Evolutionary conservation across 2,888 invertebrate species (phyloP).

Genomic region (Dasypogon diadema): DNA sequence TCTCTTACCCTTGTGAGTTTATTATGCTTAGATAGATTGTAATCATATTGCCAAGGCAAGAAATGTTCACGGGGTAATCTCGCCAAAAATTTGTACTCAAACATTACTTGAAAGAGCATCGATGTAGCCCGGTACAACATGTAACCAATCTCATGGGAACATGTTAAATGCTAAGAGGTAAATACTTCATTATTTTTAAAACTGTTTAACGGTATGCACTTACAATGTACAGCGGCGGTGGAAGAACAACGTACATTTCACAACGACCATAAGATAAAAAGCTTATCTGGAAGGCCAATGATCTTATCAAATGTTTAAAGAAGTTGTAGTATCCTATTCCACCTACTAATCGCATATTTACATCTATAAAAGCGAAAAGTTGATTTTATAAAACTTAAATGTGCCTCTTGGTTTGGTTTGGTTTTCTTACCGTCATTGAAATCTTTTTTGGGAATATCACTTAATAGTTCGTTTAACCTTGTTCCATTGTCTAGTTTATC

Average conservation of each 20-base stretch:
- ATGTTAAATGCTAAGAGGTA: conserved; percentile 70
- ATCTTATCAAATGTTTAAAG: conserved; percentile 74
- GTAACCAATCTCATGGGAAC: conserved; percentile 71
- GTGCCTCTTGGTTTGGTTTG: not conserved
- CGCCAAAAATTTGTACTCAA: conserved; percentile 74
- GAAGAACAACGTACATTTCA: conserved; percentile 74
- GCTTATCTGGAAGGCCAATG: conserved; percentile 73
- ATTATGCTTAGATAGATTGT: conserved; percentile 59
- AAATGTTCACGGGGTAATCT: conserved; percentile 75
- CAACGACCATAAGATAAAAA: conserved; percentile 73
- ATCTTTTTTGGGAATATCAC: conserved; percentile 68
- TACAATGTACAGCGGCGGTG: conserved; percentile 75
- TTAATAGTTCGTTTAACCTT: conserved; percentile 71
- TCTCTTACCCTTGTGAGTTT: conserved; percentile 61
- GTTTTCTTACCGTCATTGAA: conserved; percentile 69
- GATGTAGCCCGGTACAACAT: conserved; percentile 71
- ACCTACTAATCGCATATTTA: conserved; percentile 74
- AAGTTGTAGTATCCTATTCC: conserved; percentile 70
- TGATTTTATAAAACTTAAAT: too few relatives aligned
- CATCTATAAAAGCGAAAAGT: conserved; percentile 65
- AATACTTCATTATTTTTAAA: conserved; percentile 8
- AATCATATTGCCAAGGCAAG: conserved; percentile 73
- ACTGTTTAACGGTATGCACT: conserved; percentile 58
- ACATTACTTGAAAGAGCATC: conserved; percentile 77
- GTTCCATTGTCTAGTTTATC: conserved; percentile 73